Conservation (phyloP, 1,140 invertebrate species). For the Nasonia vitripennis region DNA sequence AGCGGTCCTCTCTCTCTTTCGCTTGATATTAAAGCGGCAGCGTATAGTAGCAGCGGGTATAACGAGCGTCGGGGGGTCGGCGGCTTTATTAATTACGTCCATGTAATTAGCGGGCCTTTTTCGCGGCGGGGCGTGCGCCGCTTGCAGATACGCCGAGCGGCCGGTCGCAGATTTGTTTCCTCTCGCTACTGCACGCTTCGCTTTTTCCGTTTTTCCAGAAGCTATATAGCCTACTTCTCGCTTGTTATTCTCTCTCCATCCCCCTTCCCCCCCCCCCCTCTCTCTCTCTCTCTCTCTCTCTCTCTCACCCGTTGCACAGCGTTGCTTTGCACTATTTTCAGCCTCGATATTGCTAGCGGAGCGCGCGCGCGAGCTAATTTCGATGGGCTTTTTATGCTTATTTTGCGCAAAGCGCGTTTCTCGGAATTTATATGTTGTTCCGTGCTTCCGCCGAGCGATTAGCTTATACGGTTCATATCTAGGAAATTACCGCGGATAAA, state of each 20-base stretch:
- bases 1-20: not conserved
- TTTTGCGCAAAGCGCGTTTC: not conserved
- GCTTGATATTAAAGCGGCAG: constrained; percentile 38
- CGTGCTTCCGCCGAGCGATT: too few relatives aligned
- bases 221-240: not conserved
- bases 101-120: constrained; percentile 61
- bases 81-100: constrained; percentile 63
- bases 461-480: too few relatives aligned
- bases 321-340: not conserved
- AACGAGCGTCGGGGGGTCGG: constrained; percentile 27
- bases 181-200: not conserved
- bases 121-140: constrained; percentile 24
- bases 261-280: not conserved
- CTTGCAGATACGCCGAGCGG: constrained; percentile 15
- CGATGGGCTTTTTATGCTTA: constrained; percentile 26
- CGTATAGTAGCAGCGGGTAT: not conserved
- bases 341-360: not conserved
- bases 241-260: not conserved
- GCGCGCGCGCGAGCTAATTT: not conserved
- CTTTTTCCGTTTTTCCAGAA: constrained; percentile 27
- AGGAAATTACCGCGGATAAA: too few relatives aligned
- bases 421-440: too few relatives aligned
- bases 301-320: too few relatives aligned
- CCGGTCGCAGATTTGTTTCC: constrained; percentile 8
- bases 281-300: too few relatives aligned